phyloP scores from a whole-genome alignment of 2,113 vertebrate species.

The Nanorana parkeri region DNA sequence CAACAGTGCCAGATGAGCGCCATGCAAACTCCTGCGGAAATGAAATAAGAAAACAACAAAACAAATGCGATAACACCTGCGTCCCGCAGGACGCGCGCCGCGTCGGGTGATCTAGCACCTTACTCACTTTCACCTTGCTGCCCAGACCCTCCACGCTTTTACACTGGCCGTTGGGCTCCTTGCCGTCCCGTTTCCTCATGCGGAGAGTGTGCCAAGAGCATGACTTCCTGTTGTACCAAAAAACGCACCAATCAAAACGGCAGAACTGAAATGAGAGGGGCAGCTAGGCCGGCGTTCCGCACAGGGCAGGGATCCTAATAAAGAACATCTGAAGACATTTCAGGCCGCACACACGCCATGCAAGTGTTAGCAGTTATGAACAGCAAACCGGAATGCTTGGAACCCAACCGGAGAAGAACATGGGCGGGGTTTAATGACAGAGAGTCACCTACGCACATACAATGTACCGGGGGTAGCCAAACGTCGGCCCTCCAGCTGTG shows the following conservation, averaged over 20 bases:
- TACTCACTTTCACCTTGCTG: conserved; percentile 97
- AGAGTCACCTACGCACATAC: too few relatives aligned
- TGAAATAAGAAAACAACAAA: neutral
- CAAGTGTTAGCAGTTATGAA: conserved; percentile 30
- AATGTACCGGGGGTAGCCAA: too few relatives aligned
- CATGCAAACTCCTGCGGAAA: conserved; percentile 51
- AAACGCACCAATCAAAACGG: conserved; percentile 85
- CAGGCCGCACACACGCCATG: conserved; percentile 59
- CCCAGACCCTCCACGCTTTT: conserved; percentile 94
- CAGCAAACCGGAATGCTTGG: neutral
- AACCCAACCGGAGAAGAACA: too few relatives aligned
- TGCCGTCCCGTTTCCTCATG: conserved; percentile 94
- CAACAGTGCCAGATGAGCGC: conserved; percentile 23
- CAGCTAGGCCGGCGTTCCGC: conserved; percentile 65
- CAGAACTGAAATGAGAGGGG: conserved; percentile 60
- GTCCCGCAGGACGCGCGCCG: conserved; percentile 18
- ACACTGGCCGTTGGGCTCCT: conserved; percentile 90
- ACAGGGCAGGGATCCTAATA: conserved; percentile 62
- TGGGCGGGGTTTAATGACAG: too few relatives aligned
- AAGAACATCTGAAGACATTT: conserved; percentile 48
- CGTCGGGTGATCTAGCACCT: conserved; percentile 62
- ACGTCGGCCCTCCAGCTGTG: too few relatives aligned
- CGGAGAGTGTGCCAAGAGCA: conserved; percentile 99
- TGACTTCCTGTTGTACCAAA: conserved; percentile 98
- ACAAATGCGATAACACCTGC: conserved; percentile 40